phyloP scores from a whole-genome alignment of 2,888 invertebrate species.

The Gymnosoma rotundatum region DNA sequence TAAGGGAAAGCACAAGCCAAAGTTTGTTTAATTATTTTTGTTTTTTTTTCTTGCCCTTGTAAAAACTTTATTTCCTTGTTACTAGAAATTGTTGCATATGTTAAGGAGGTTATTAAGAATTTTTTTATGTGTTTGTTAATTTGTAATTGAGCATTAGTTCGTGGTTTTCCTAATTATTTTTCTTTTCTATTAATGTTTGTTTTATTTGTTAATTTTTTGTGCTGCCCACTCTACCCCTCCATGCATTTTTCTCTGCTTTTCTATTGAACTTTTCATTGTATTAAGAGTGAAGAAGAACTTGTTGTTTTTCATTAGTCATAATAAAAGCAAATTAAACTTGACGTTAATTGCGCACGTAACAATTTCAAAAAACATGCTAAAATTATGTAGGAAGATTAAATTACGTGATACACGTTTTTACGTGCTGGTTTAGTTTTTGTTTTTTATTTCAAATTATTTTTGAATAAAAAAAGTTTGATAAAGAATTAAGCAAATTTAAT shows the following conservation, averaged over 20 bases:
- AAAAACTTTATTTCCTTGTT: slow-evolving; percentile 56
- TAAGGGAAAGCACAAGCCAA: neutral
- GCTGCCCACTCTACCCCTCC: neutral
- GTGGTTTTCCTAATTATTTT: neutral
- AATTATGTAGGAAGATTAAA: slow-evolving; percentile 57
- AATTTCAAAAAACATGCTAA: slow-evolving; percentile 43
- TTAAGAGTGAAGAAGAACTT: slow-evolving; percentile 36
- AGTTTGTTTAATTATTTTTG: slow-evolving; percentile 2
- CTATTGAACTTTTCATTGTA: slow-evolving; percentile 39
- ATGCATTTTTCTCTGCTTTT: slow-evolving; percentile 14
- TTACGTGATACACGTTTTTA: slow-evolving; percentile 43
- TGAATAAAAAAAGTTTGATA: neutral
- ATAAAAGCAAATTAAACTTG: slow-evolving; percentile 64
- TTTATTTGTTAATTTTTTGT: slow-evolving; percentile 49
- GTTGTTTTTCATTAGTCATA: slow-evolving; percentile 53
- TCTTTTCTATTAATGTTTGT: slow-evolving; percentile 33
- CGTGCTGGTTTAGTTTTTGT: neutral
- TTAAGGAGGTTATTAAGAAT: slow-evolving; percentile 45
- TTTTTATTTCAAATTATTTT: neutral
- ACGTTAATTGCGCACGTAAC: slow-evolving; percentile 67
- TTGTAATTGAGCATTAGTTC: slow-evolving; percentile 48
- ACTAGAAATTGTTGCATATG: slow-evolving; percentile 62
- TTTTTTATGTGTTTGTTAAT: slow-evolving; percentile 19
- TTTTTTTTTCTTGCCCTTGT: slow-evolving; percentile 22
- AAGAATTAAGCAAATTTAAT: no score